Base-by-base conservation (phyloP, 2,797 vertebrate genomes). In the Takifugu rubripes region DNA sequence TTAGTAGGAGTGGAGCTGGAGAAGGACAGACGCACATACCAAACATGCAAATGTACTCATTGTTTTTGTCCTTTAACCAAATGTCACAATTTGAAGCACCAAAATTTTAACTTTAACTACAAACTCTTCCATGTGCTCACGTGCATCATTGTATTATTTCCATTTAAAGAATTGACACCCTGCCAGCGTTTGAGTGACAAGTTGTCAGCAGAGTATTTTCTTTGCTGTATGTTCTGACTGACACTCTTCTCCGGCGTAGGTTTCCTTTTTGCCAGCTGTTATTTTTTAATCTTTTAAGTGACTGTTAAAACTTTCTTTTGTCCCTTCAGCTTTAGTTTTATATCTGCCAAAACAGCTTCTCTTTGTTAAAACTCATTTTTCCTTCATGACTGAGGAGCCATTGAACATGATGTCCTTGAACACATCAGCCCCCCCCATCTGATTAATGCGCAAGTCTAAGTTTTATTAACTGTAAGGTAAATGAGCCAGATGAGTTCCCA, bases 261-360 rank as follows among this genome's bases (percentile, higher is more conserved):
- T 36, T 52, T 57, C 59, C 68, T 55, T 70, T 58, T 69, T 33
- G 61, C 66, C 57, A 33, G 55, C 40, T 8, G 14, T 69, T 66
- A 49, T 74, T 75, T 49, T 74, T 74, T 66, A 63, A 27, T 78
- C 61, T 66, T 59, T 74, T 36, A 64, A 60, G 52, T 73, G 65
- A 42, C 58, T 51, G 62, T 69, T 68, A 60, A 66, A 76, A 61
- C 47, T 78, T 75, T 62, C 51, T 75, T 72, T 75, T 47, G 49
- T 59, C 36, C 47, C 44, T 65, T 72, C 24, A 59, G 33, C 45
- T 44, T 31, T 25, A 2, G 50, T 49, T 54, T 49, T 56, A 47
- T 52, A 17, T 45, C 54, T 29, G 49, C 52, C 55, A 49, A 58
- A 7, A 71, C 45, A 57, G 61, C 2, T 52, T 75, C 66, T 60